Conservation (phyloP, 2,888 invertebrate genomes). For the Muscina levida region DNA sequence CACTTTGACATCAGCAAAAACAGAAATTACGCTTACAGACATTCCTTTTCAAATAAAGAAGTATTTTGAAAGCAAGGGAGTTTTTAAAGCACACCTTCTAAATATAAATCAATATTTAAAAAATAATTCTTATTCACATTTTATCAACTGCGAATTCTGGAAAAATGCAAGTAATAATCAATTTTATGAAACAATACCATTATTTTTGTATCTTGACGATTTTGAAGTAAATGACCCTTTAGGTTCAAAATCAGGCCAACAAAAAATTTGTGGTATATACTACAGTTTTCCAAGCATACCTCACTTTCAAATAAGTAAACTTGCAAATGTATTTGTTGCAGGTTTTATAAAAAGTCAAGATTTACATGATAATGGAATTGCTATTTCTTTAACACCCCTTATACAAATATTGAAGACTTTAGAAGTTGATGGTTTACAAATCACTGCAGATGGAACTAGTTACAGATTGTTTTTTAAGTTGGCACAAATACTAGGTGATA, state of each 20-base stretch:
- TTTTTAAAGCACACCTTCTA: conserved; percentile 39
- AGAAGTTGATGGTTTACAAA: conserved; percentile 54
- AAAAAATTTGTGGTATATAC: conserved; percentile 54
- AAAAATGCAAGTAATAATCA: conserved; percentile 39
- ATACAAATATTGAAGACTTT: conserved; percentile 55
- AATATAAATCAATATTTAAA: conserved; percentile 37
- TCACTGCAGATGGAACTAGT: conserved; percentile 43
- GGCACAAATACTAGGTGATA: conserved; percentile 58
- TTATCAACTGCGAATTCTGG: conserved; percentile 53
- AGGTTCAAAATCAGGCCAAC: conserved; percentile 50
- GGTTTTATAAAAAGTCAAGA: conserved; percentile 54
- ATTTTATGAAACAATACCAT: conserved; percentile 47
- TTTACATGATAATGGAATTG: conserved; percentile 53
- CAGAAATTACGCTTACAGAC: conserved; percentile 52
- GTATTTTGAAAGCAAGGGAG: conserved; percentile 55
- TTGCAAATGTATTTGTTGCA: conserved; percentile 58
- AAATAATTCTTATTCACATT: conserved; percentile 36
- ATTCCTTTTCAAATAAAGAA: conserved; percentile 61
- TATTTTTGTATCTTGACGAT: conserved; percentile 55
- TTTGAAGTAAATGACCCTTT: conserved; percentile 55
- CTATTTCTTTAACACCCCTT: conserved; percentile 50
- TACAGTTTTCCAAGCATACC: conserved; percentile 54
- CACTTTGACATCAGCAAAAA: conserved; percentile 47
- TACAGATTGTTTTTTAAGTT: conserved; percentile 53
- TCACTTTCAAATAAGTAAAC: conserved; percentile 33